These are phyloP conservation scores for Leptinotarsa peninsularis DNA, from an alignment of 2,888 invertebrate genomes.

Conservation along the genomic window DNA sequence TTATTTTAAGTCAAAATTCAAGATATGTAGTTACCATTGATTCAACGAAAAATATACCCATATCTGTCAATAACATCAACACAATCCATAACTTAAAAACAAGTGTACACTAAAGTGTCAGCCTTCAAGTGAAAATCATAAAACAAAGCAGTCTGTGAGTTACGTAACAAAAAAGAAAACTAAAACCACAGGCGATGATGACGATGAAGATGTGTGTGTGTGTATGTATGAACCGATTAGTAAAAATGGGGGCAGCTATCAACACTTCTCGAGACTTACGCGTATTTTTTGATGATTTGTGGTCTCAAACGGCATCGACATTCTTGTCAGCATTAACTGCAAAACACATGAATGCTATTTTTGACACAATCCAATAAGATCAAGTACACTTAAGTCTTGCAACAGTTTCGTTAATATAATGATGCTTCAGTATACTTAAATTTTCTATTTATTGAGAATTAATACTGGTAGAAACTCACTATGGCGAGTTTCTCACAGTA, in stretches of 20 bases:
- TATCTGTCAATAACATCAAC: neutral
- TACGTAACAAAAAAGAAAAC: slow-evolving; percentile 31
- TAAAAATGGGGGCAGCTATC: slow-evolving; percentile 51
- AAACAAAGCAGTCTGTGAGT: slow-evolving; percentile 32
- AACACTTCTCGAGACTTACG: slow-evolving; percentile 75
- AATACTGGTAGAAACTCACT: too few relatives aligned
- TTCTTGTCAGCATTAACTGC: slow-evolving; percentile 91
- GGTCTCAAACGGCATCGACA: slow-evolving; percentile 86
- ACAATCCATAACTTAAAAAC: neutral
- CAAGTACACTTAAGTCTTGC: neutral
- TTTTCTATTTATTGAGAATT: too few relatives aligned
- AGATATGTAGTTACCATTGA: too few relatives aligned
- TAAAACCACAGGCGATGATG: slow-evolving; percentile 29
- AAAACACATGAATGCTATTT: slow-evolving; percentile 36
- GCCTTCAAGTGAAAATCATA: slow-evolving; percentile 42
- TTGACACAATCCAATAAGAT: neutral
- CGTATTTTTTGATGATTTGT: slow-evolving; percentile 90
- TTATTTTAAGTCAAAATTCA: too few relatives aligned
- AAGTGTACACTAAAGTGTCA: slow-evolving; percentile 7
- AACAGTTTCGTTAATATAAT: too few relatives aligned
- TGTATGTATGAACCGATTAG: slow-evolving; percentile 41
- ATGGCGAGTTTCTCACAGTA: too few relatives aligned
- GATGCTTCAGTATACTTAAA: too few relatives aligned
- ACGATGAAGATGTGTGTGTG: slow-evolving; percentile 21
- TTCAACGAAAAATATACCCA: neutral